Base-by-base conservation (phyloP, 2,797 vertebrate genomes). In the Anguilla anguilla region DNA sequence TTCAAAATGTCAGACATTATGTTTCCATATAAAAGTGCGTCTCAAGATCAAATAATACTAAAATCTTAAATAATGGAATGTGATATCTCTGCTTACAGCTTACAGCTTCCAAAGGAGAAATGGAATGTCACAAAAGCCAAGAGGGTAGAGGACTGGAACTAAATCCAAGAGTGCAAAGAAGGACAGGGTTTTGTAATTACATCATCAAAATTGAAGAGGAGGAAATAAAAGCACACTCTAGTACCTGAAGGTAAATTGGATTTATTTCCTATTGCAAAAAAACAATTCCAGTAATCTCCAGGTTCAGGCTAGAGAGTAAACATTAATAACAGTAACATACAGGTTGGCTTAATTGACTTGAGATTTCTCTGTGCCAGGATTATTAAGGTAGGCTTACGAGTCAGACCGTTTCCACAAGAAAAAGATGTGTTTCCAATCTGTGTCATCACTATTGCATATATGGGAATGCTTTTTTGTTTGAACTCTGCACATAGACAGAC, bases 291-390 rank as follows among this genome's bases (percentile, higher is more conserved):
- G 98, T 98, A 97, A 98, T 98, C 97, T 98, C 98, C 98, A 98
- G 98, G 97, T 98, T 97, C 97, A 96, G 96, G 97, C 94, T 89
- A 96, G 97, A 98, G 97, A 97, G 98, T 98, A 98, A 99, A 99
- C 98, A 98, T 98, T 98, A 98, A 98, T 97, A 98, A 98, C 97
- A 97, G 96, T 98, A 98, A 98, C 98, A 97, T 98, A 98, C 97
- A 98, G 95, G 97, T 97, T 96, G 97, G 96, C 97, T 96, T 97
- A 97, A 97, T 96, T 95, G 97, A 85, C 97, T 96, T 96, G 96
- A 97, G 97, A 96, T 96, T 96, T 96, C 97, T 97, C 96, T 95
- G 86, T 95, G 96, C 96, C 94, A 97, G 96, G 94, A 96, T 96
- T 97, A 97, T 96, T 97, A 96, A 96, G 59, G 88, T 79, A 88